Evolutionary conservation across 2,797 vertebrate species (phyloP).

Genomic region (Peromyscus nudipes): DNA sequence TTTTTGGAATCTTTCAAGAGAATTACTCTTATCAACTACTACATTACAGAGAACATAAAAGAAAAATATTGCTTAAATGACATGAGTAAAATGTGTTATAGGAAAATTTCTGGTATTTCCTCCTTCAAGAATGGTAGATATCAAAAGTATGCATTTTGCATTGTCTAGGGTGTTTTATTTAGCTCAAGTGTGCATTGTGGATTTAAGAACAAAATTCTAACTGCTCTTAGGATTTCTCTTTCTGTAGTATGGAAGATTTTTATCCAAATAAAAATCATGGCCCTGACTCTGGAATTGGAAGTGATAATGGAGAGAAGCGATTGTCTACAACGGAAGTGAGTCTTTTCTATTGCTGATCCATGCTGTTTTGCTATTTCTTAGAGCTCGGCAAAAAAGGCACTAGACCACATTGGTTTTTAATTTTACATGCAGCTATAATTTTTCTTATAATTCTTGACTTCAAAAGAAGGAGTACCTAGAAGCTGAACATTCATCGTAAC

Average conservation of each 20-base stretch:
- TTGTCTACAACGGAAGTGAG: constrained; percentile 97
- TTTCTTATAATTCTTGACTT: constrained; percentile 53
- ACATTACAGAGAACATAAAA: background rate
- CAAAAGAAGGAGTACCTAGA: constrained; percentile 8
- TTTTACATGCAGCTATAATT: constrained; percentile 41
- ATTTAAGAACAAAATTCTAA: constrained; percentile 71
- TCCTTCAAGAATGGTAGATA: constrained; percentile 7
- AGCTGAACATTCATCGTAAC: constrained; percentile 6
- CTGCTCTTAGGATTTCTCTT: constrained; percentile 53
- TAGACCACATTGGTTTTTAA: constrained; percentile 12
- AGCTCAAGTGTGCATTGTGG: background rate
- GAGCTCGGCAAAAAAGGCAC: constrained; percentile 48
- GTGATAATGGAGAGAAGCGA: constrained; percentile 98
- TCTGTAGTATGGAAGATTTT: constrained; percentile 96
- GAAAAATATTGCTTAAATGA: constrained; percentile 35
- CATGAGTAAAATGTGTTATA: constrained; percentile 26
- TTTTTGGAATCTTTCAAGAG: background rate
- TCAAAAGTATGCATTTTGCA: constrained; percentile 23
- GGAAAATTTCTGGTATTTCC: constrained; percentile 31
- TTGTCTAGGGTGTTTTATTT: constrained; percentile 52
- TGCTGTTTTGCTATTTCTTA: constrained; percentile 60
- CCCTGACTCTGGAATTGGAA: constrained; percentile 98
- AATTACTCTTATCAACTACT: constrained; percentile 33
- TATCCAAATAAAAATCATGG: constrained; percentile 99
- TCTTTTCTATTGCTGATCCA: constrained; percentile 59